Conservation (phyloP, 2,797 vertebrate genomes). For the Diglossa cyanea region DNA sequence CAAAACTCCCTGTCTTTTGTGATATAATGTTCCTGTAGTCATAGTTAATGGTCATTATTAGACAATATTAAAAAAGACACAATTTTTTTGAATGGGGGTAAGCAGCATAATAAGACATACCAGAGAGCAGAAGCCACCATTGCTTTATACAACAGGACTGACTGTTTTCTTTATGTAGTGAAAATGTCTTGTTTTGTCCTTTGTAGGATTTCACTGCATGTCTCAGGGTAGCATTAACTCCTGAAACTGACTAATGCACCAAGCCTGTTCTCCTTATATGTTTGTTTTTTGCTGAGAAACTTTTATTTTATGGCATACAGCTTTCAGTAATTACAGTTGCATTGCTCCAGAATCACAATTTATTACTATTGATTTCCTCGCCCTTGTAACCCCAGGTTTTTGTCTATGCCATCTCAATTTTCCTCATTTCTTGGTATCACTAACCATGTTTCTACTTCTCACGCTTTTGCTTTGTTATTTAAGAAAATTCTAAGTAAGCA, state of each 20-base stretch:
- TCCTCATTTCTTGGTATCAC: not conserved
- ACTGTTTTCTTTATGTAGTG: not conserved
- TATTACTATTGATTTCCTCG: not conserved
- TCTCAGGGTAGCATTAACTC: not conserved
- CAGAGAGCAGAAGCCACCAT: not conserved
- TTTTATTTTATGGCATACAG: not conserved
- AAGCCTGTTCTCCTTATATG: not conserved
- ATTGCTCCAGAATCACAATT: not conserved
- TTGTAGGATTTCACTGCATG: not conserved
- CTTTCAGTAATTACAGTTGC: not conserved
- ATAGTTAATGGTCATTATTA: not conserved
- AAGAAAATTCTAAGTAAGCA: not conserved
- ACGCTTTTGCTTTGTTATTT: not conserved
- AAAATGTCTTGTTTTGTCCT: fast-evolving
- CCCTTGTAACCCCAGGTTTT: not conserved
- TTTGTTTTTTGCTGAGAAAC: not conserved
- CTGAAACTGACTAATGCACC: not conserved
- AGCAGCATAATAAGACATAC: not conserved
- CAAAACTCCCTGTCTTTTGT: not conserved
- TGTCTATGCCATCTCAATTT: not conserved
- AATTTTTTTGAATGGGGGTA: not conserved
- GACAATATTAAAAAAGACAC: not conserved
- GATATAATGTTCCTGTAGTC: not conserved
- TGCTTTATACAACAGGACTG: not conserved
- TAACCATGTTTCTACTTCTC: not conserved